Evolutionary conservation across 1,140 invertebrate genomes (phyloP).

Genomic region (Drosophila jambulina): DNA sequence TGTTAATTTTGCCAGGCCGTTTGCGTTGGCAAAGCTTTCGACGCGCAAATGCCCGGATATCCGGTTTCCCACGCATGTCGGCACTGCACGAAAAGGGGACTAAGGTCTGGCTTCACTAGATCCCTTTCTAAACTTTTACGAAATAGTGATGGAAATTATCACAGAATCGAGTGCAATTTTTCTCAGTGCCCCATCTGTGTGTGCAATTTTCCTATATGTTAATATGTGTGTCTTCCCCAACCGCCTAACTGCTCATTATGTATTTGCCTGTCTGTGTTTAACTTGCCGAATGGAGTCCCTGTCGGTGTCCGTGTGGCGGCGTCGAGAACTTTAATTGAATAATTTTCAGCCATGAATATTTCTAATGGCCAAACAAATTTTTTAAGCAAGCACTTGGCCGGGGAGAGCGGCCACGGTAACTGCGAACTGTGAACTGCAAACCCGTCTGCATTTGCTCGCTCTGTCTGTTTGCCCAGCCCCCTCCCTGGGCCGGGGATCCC

Average conservation of each 20-base stretch:
- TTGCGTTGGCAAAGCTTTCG: slow-evolving; percentile 64
- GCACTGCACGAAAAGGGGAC: slow-evolving; percentile 4
- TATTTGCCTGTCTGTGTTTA: slow-evolving; percentile 68
- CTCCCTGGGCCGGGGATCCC: background rate
- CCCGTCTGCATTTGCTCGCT: slow-evolving; percentile 42
- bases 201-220: slow-evolving; percentile 20
- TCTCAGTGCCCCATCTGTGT: background rate
- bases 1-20: slow-evolving; percentile 79
- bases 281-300: slow-evolving; percentile 45
- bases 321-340: slow-evolving; percentile 77
- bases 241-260: slow-evolving; percentile 72
- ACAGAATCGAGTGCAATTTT: background rate
- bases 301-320: slow-evolving; percentile 32
- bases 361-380: slow-evolving; percentile 82
- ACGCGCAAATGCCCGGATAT: slow-evolving; percentile 78
- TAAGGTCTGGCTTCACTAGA: too few relatives aligned
- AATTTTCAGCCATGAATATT: slow-evolving; percentile 80
- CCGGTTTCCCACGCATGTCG: slow-evolving; percentile 52
- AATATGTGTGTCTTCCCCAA: slow-evolving; percentile 25
- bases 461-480: slow-evolving; percentile 55
- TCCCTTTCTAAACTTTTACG: background rate
- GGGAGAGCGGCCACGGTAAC: slow-evolving; percentile 13
- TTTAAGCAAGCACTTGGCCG: slow-evolving; percentile 69
- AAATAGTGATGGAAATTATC: background rate
- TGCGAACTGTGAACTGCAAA: slow-evolving; percentile 49